A percentile compares a stretch with the other conserved stretches of the same genome.
These are phyloP conservation scores for Torymus auratus DNA, from an alignment of 2,888 invertebrate species.

Conservation along the genomic window DNA sequence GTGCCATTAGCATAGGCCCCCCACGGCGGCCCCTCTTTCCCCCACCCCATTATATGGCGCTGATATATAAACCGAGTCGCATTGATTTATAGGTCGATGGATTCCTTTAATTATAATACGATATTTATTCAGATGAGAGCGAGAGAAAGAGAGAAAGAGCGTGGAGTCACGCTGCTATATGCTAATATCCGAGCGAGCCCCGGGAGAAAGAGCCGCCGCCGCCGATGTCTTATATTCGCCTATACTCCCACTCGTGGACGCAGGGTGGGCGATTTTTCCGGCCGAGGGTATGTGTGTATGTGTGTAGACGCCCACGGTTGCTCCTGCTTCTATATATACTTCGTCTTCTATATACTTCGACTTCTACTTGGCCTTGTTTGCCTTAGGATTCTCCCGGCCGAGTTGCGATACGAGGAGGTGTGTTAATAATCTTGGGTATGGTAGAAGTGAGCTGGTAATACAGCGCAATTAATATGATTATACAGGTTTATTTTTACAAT, in stretches of 20 bases:
- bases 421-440: too few species aligned
- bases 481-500: too few species aligned
- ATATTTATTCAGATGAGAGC: conserved; percentile 76
- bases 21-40: conserved; percentile 70
- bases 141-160: conserved; percentile 20
- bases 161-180: conserved; percentile 75
- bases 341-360: too few species aligned
- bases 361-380: too few species aligned
- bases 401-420: too few species aligned
- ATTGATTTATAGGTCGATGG: conserved; percentile 75
- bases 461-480: too few species aligned
- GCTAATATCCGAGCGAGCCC: conserved; percentile 65
- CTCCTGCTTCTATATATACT: background rate
- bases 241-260: conserved; percentile 38
- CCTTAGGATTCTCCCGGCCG: background rate
- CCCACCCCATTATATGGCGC: conserved; percentile 58
- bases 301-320: background rate
- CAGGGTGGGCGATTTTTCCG: background rate
- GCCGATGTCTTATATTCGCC: conserved; percentile 49
- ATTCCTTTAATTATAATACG: conserved; percentile 77
- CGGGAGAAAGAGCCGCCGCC: conserved; percentile 51
- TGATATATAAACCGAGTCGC: conserved; percentile 75
- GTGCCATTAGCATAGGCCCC: conserved; percentile 76
- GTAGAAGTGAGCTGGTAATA: too few species aligned
- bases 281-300: too few species aligned